Base-by-base conservation (phyloP, 2,113 vertebrate genomes). In the Salvelinus sp. region DNA sequence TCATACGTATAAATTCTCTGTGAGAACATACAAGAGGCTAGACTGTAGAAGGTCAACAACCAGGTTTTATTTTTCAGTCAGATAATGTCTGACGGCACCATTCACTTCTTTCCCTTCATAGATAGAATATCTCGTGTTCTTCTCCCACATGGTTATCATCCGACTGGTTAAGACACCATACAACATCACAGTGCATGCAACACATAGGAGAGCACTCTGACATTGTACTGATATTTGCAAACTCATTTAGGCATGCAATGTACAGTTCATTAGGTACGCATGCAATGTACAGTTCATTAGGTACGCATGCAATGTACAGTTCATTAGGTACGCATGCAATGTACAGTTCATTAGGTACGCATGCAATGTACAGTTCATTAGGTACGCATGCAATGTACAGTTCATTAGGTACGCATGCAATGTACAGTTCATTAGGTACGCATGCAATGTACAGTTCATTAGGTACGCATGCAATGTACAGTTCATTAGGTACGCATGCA, bases 21-120 rank as follows among this genome's bases (percentile, higher is more conserved):
- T 68, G 66, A 14, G 30, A 16, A 68, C 16, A 68, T 16, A 68
- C 6, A 68, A n/a, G 18, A 68, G 16, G 30, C 28, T 6, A 33
- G 18, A 30, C 30, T 33, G 14, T 9, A 3, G 6, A 68, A 18
- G 18, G 38, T n/a, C 16, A 38, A 68, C 66, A 33, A 20, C 16
- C 14, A 44, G 18, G 5, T 23, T 83, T 83, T 83, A 80, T 76
- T 83, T 76, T 25, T 67, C 66, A 68, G 66, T 44, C 30, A 68
- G 58, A 23, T 22, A 6, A 22, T 6, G 58, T 22, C n/a, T 62
- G 58, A 62, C 7, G 58, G 58, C 58, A 62, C 6, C 13, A 18
- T 23, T 62, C 23, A 28, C 64, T 4, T 66, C n/a, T 30, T 28
- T 25, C 62, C 60, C 9, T 66, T 66, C 6, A 62, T 22, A 60